Conservation (phyloP, 2,113 vertebrate genomes). For the Paradoxurus hermaphroditus region DNA sequence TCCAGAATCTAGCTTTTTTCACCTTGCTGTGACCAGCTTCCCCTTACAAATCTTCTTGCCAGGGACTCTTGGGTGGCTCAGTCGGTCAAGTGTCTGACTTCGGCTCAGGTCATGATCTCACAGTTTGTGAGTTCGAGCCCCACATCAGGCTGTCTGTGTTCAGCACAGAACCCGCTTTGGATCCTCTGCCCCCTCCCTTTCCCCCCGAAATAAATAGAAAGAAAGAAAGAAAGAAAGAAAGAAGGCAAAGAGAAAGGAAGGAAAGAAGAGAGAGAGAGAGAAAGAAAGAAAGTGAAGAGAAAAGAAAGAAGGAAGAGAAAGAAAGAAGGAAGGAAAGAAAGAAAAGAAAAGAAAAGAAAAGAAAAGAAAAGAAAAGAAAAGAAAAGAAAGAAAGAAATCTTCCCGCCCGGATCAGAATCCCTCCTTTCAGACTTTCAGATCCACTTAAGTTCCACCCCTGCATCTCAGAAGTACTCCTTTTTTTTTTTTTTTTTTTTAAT, state of each 20-base stretch:
- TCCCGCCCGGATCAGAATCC: background rate
- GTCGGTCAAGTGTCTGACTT: background rate
- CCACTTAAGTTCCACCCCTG: background rate
- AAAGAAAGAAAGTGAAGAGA: background rate
- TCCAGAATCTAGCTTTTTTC: background rate
- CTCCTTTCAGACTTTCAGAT: background rate
- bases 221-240: too few relatives aligned
- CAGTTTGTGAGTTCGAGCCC: background rate
- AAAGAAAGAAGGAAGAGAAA: accelerated
- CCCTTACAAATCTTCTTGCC: background rate
- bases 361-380: background rate
- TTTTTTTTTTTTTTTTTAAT: too few relatives aligned
- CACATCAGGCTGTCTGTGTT: background rate
- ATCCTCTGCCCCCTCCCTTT: background rate
- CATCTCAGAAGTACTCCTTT: background rate
- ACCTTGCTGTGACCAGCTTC: background rate
- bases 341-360: background rate
- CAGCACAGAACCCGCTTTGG: too few relatives aligned
- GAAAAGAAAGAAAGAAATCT: background rate
- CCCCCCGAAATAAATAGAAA: too few relatives aligned
- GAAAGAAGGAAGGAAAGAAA: background rate
- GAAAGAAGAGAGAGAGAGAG: too few relatives aligned
- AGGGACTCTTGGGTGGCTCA: background rate
- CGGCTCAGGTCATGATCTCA: background rate
- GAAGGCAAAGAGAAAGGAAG: too few relatives aligned